Percentiles rank a stretch among this genome's conserved stretches.
Conservation (phyloP, 2,888 invertebrate genomes). For the Lasioglossum morio region DNA sequence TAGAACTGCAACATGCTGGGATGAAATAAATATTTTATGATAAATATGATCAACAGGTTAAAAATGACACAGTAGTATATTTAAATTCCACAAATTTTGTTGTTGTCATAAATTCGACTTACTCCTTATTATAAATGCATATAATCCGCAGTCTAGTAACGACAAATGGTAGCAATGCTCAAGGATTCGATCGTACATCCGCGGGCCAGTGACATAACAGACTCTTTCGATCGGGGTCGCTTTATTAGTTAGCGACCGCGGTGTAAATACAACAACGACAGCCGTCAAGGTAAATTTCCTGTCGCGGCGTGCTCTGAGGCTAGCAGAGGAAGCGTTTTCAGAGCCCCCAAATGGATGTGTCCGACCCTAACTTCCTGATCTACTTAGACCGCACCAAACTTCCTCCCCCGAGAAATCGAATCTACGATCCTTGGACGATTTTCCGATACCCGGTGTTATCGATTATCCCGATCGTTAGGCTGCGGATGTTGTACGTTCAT, state of each 20-base stretch:
- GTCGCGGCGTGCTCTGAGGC: background rate
- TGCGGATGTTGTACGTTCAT: background rate
- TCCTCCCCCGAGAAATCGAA: background rate
- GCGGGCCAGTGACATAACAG: background rate
- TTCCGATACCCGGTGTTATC: background rate
- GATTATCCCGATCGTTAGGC: background rate
- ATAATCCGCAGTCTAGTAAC: no score
- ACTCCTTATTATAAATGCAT: no score
- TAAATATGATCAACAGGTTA: no score
- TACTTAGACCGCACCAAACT: background rate
- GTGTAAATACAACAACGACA: background rate
- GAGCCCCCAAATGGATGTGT: background rate
- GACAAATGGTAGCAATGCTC: no score
- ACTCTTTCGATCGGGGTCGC: background rate
- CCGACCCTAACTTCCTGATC: slow-evolving; percentile 5
- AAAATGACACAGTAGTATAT: no score
- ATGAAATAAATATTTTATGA: no score
- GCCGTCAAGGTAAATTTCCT: background rate
- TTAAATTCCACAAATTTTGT: no score
- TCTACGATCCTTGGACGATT: background rate
- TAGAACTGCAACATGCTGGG: no score
- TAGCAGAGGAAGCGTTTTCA: background rate
- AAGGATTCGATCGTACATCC: no score
- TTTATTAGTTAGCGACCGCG: background rate
- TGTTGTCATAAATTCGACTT: no score